Percentiles rank a stretch among this genome's conserved stretches.
phyloP scores from a whole-genome alignment of 2,113 vertebrate genomes.

The Ameiurus melas region DNA sequence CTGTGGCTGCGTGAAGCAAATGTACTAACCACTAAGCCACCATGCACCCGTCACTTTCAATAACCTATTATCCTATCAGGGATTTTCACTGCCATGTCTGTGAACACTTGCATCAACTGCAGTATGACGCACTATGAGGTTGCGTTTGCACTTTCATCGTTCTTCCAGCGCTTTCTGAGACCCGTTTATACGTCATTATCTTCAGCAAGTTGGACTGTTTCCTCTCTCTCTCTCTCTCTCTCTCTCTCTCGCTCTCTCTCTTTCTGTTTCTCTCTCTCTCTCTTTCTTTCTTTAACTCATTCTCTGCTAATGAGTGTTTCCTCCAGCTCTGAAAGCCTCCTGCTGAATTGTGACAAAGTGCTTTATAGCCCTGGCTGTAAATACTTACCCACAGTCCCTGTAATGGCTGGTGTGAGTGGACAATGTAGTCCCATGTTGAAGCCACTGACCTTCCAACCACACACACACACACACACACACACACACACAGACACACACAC shows the following conservation, averaged over 20 bases:
- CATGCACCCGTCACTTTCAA: background rate
- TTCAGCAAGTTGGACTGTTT: background rate
- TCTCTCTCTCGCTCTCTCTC: background rate
- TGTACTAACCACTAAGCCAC: too few relatives aligned
- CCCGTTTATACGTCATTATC: background rate
- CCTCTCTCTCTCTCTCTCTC: background rate
- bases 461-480: slow-evolving; percentile 28
- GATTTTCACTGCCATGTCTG: background rate
- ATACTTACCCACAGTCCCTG: slow-evolving; percentile 45
- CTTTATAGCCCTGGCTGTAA: slow-evolving; percentile 52
- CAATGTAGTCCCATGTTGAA: slow-evolving; percentile 40
- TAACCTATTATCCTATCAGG: background rate
- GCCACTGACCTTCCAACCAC: slow-evolving; percentile 34
- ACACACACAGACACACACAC: slow-evolving; percentile 17
- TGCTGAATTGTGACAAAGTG: slow-evolving; percentile 54
- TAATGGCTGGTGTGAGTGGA: slow-evolving; percentile 44
- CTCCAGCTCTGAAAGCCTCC: slow-evolving; percentile 47
- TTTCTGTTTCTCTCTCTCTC: background rate
- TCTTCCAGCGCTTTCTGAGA: background rate
- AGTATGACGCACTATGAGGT: background rate
- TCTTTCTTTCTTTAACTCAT: slow-evolving; percentile 10
- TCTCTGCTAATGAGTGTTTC: slow-evolving; percentile 50
- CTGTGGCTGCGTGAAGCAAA: too few relatives aligned
- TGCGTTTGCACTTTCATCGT: background rate
- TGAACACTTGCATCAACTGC: background rate